A percentile compares a stretch with the other conserved stretches of the same genome.
These are phyloP conservation scores for Romanogobio albipinnatus DNA, from an alignment of 2,113 vertebrate genomes.

Conservation along the genomic window DNA sequence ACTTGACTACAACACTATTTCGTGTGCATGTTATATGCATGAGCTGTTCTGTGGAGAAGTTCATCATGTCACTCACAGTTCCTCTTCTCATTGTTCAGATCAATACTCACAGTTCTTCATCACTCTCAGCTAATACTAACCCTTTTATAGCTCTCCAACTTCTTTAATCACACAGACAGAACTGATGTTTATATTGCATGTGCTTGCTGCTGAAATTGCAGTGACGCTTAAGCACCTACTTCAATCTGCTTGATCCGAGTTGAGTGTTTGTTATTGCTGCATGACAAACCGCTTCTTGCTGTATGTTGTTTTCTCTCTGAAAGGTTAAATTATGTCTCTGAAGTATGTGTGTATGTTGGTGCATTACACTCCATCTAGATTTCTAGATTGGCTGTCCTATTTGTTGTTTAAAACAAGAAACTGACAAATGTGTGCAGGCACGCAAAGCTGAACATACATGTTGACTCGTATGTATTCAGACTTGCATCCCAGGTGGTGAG, in stretches of 20 bases:
- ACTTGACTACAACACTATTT: too few relatives aligned
- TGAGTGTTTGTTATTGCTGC: conserved; percentile 27
- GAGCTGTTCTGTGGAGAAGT: conserved; percentile 22
- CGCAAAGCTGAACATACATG: neutral
- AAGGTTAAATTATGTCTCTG: neutral
- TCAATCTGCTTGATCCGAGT: conserved; percentile 29
- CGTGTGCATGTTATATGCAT: neutral
- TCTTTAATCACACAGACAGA: neutral
- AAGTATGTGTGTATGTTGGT: neutral
- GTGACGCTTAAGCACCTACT: conserved; percentile 14
- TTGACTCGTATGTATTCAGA: conserved; percentile 25
- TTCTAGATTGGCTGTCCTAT: neutral
- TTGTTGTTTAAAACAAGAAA: neutral
- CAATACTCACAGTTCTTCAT: conserved; percentile 7
- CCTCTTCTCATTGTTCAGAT: conserved; percentile 1
- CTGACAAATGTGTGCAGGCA: neutral
- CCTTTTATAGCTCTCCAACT: neutral
- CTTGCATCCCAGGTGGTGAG: conserved; percentile 35
- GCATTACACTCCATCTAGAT: neutral
- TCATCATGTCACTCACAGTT: conserved; percentile 21
- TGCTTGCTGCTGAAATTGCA: conserved; percentile 14
- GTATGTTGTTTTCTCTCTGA: conserved; percentile 4
- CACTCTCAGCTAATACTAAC: neutral
- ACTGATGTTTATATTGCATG: neutral
- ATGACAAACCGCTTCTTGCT: conserved; percentile 19